A percentile compares a stretch with the other conserved stretches of the same genome.
Evolutionary conservation across 2,888 invertebrate species (phyloP).

Genomic region (Andrena hattorfiana): DNA sequence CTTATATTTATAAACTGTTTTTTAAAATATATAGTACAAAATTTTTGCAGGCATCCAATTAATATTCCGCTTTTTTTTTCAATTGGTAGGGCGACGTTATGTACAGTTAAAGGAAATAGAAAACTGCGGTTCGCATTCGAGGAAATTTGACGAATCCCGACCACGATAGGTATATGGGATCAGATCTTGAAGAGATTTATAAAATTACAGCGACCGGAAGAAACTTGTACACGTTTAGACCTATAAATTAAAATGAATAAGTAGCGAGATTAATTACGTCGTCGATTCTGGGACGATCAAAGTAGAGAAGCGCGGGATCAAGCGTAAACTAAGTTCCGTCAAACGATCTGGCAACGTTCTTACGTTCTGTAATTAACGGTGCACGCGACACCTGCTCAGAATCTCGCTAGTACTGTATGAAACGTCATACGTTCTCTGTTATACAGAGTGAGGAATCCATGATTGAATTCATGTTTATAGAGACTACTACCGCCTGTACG

Average conservation of each 20-base stretch:
- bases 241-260: conserved; percentile 34
- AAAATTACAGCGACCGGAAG: neutral
- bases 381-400: conserved; percentile 8
- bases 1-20: conserved; percentile 35
- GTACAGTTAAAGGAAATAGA: conserved; percentile 15
- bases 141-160: neutral
- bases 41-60: conserved; percentile 23
- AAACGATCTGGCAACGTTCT: neutral
- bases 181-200: conserved; percentile 12
- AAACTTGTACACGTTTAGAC: conserved; percentile 26
- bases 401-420: conserved; percentile 8
- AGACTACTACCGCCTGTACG: conserved; percentile 23
- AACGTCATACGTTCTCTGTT: conserved; percentile 10
- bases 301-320: neutral
- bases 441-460: conserved; percentile 20
- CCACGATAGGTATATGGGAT: neutral
- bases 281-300: neutral
- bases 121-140: conserved; percentile 2
- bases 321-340: neutral
- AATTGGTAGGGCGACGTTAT: conserved; percentile 3
- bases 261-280: conserved; percentile 36
- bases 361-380: conserved; percentile 11
- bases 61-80: conserved; percentile 9
- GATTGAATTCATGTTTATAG: conserved; percentile 27
- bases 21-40: conserved; percentile 28